Evolutionary conservation across 2,888 invertebrate species (phyloP).

Genomic region (Protodeltote pygarga): DNA sequence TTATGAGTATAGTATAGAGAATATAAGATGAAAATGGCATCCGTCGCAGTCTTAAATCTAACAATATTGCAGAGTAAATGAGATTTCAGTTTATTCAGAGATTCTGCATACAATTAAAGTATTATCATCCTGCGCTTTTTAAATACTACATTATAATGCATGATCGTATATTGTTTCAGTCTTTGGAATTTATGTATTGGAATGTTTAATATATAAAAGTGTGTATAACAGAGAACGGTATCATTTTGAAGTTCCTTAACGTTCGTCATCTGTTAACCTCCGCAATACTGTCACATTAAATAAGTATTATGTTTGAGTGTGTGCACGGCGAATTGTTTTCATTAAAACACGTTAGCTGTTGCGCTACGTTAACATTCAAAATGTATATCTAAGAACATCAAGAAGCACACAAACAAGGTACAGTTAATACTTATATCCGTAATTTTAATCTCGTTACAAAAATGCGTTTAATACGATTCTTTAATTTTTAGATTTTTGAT

Average conservation of each 20-base stretch:
- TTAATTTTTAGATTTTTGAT: slow-evolving; percentile 3
- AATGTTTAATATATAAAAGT: slow-evolving; percentile 43
- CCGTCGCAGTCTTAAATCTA: slow-evolving; percentile 46
- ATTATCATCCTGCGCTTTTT: slow-evolving; percentile 47
- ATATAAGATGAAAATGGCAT: slow-evolving; percentile 50
- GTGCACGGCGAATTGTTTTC: background rate
- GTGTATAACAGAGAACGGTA: slow-evolving; percentile 16
- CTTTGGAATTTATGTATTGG: slow-evolving; percentile 64
- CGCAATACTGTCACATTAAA: slow-evolving; percentile 20
- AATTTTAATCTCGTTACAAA: slow-evolving; percentile 37
- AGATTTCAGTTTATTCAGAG: slow-evolving; percentile 13
- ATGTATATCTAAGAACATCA: slow-evolving; percentile 22
- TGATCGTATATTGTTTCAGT: slow-evolving; percentile 56
- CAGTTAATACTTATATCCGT: slow-evolving; percentile 45
- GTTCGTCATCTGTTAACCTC: slow-evolving; percentile 8
- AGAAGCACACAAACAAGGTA: slow-evolving; percentile 30
- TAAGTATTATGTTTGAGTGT: background rate
- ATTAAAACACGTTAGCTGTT: background rate
- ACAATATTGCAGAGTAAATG: slow-evolving; percentile 37
- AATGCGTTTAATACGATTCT: slow-evolving; percentile 39
- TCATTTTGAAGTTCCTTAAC: slow-evolving; percentile 27
- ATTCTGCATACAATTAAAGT: background rate
- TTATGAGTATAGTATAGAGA: slow-evolving; percentile 32
- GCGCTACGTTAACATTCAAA: too few species aligned
- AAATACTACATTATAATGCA: slow-evolving; percentile 43